Percentiles rank a stretch among this genome's conserved stretches.
phyloP scores from a whole-genome alignment of 92 coral and sea anemone species.

The Anthopleura xanthogrammica region DNA sequence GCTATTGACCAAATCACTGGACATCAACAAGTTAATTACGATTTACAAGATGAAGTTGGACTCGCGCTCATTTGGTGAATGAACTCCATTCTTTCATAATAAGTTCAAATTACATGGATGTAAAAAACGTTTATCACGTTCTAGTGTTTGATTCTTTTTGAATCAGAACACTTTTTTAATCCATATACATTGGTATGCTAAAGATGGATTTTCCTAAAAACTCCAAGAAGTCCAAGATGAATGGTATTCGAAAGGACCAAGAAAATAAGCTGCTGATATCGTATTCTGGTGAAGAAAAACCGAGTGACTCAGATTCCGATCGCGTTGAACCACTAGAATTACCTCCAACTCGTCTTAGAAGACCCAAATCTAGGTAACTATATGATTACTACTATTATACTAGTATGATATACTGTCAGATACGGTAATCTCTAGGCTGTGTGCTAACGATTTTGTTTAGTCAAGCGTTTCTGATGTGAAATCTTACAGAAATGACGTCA shows the following conservation, averaged over 20 bases:
- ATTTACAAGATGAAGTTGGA: not conserved
- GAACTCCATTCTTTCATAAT: not conserved
- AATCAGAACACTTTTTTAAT: not conserved
- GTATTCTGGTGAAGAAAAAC: conserved; percentile 60
- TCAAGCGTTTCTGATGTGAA: not conserved
- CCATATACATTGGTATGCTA: not conserved
- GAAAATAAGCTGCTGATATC: conserved; percentile 63
- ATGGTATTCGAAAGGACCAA: conserved; percentile 43
- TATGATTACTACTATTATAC: not conserved
- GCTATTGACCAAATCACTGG: not conserved
- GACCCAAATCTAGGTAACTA: conserved; percentile 72
- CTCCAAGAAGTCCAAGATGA: conserved; percentile 18
- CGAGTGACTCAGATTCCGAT: conserved; percentile 67
- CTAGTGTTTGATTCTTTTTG: conserved; percentile 7
- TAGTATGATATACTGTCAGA: not conserved
- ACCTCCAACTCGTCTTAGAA: conserved; percentile 84
- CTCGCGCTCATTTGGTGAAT: conserved; percentile 14
- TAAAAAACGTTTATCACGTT: not conserved
- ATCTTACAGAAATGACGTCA: not conserved
- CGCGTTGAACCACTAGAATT: conserved; percentile 75
- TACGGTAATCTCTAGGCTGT: not conserved
- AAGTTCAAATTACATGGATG: not conserved
- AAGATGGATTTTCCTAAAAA: conserved; percentile 30
- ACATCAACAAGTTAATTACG: not conserved
- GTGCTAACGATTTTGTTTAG: not conserved